Conservation (phyloP, 2,113 vertebrate species). For the Tragelaphus scriptus region DNA sequence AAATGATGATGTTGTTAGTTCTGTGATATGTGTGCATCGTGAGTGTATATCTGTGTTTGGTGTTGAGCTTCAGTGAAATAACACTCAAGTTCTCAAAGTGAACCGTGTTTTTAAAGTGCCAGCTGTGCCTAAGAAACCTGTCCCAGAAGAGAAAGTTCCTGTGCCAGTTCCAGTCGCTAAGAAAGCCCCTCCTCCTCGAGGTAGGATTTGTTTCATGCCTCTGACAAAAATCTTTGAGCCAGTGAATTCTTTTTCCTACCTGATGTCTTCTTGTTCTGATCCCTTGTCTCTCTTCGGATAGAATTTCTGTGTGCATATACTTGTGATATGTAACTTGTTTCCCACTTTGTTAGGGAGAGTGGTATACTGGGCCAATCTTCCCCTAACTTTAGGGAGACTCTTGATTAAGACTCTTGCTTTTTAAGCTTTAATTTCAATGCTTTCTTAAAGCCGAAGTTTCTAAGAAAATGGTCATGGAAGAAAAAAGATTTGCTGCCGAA, state of each 20-base stretch:
- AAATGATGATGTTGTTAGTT: background rate
- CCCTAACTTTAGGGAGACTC: background rate
- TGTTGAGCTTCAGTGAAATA: background rate
- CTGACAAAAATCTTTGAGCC: background rate
- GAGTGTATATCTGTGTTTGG: background rate
- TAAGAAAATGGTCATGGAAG: slow-evolving; percentile 80
- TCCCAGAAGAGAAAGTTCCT: slow-evolving; percentile 80
- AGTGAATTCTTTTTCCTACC: slow-evolving; percentile 39
- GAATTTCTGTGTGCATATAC: background rate
- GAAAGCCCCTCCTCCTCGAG: slow-evolving; percentile 81
- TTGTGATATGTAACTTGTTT: background rate
- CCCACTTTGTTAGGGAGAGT: background rate
- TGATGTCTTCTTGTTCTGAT: background rate
- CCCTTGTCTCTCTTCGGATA: background rate
- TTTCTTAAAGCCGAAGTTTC: slow-evolving; percentile 79
- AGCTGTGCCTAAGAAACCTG: slow-evolving; percentile 77
- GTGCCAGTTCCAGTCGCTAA: slow-evolving; percentile 76
- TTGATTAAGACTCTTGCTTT: slow-evolving; percentile 24
- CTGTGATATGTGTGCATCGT: background rate
- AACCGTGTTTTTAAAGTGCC: slow-evolving; percentile 76
- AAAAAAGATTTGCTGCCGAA: slow-evolving; percentile 78
- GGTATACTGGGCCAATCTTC: background rate
- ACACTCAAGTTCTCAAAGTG: slow-evolving; percentile 30
- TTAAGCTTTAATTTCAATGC: slow-evolving; percentile 64
- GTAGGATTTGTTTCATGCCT: slow-evolving; percentile 67